A percentile compares a stretch with the other conserved stretches of the same genome.
phyloP scores from a whole-genome alignment of 2,888 invertebrate species.

The Helicoverpa assulta region DNA sequence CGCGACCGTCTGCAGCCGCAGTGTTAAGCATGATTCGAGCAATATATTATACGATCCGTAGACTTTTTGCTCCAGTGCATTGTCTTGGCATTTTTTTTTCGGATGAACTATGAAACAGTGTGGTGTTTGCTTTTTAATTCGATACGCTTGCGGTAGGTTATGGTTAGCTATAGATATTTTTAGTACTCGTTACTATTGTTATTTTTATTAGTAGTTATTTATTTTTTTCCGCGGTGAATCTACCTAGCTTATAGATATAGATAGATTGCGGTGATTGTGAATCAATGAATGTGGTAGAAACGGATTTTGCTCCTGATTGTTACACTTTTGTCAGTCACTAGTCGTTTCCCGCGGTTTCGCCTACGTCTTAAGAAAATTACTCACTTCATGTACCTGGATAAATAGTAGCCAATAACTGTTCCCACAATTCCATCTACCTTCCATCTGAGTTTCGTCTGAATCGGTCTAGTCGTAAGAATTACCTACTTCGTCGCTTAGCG shows the following conservation, averaged over 20 bases:
- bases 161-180: slow-evolving; percentile 60
- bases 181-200: slow-evolving; percentile 36
- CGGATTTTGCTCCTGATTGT: neutral
- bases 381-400: too few relatives aligned
- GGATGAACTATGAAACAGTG: slow-evolving; percentile 77
- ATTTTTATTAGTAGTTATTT: slow-evolving; percentile 12
- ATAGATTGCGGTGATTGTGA: neutral
- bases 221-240: neutral
- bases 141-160: slow-evolving; percentile 79
- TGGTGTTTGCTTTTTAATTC: slow-evolving; percentile 74
- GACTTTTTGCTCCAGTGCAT: slow-evolving; percentile 84
- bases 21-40: slow-evolving; percentile 64
- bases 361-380: too few relatives aligned
- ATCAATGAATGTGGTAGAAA: neutral
- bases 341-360: too few relatives aligned
- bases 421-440: too few relatives aligned
- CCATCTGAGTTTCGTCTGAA: too few relatives aligned
- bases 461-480: too few relatives aligned
- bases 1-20: slow-evolving; percentile 63
- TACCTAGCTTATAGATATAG: neutral
- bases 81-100: slow-evolving; percentile 81
- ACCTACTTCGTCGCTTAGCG: too few relatives aligned
- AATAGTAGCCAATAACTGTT: too few relatives aligned
- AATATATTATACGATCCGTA: slow-evolving; percentile 79
- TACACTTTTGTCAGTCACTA: neutral